phyloP scores from a whole-genome alignment of 2,888 invertebrate species.

The Nudaria mundana region DNA sequence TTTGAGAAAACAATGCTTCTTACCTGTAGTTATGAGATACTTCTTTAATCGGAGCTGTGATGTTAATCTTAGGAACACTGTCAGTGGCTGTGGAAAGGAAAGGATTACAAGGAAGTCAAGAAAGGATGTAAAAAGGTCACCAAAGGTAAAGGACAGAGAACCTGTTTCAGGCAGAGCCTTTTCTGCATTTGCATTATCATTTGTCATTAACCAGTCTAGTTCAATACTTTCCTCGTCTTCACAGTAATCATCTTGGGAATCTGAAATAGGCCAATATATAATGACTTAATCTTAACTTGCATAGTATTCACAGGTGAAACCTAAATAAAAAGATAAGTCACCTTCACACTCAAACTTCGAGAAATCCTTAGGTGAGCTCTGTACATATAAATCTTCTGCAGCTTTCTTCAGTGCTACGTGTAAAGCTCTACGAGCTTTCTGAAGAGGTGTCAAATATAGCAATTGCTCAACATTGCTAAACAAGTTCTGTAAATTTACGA shows the following conservation, averaged over 20 bases:
- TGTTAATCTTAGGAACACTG: slow-evolving; percentile 23
- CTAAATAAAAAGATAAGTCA: not conserved
- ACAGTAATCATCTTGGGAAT: slow-evolving; percentile 54
- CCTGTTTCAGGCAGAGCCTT: slow-evolving; percentile 43
- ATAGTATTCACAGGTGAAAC: not conserved
- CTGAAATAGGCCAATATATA: slow-evolving; percentile 28
- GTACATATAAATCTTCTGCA: slow-evolving; percentile 57
- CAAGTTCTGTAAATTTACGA: slow-evolving; percentile 35
- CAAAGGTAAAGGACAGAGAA: slow-evolving; percentile 33
- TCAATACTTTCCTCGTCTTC: slow-evolving; percentile 64
- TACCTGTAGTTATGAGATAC: slow-evolving; percentile 20
- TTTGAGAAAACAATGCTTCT: not conserved
- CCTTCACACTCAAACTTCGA: slow-evolving; percentile 53
- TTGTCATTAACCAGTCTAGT: slow-evolving; percentile 55
- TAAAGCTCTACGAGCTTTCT: slow-evolving; percentile 71
- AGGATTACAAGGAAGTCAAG: slow-evolving; percentile 27
- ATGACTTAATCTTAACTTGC: not conserved
- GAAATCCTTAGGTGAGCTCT: slow-evolving; percentile 50
- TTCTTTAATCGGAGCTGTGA: slow-evolving; percentile 10
- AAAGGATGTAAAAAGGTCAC: slow-evolving; percentile 17
- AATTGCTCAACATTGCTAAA: slow-evolving; percentile 50
- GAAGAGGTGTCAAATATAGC: slow-evolving; percentile 60
- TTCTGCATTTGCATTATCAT: slow-evolving; percentile 33
- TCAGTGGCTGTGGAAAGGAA: slow-evolving; percentile 32
- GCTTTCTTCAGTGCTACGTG: slow-evolving; percentile 66